Evolutionary conservation across 1,140 invertebrate genomes (phyloP), one percentile per base, ranked within the genome.

Genomic region (Saccostrea echinata): DNA sequence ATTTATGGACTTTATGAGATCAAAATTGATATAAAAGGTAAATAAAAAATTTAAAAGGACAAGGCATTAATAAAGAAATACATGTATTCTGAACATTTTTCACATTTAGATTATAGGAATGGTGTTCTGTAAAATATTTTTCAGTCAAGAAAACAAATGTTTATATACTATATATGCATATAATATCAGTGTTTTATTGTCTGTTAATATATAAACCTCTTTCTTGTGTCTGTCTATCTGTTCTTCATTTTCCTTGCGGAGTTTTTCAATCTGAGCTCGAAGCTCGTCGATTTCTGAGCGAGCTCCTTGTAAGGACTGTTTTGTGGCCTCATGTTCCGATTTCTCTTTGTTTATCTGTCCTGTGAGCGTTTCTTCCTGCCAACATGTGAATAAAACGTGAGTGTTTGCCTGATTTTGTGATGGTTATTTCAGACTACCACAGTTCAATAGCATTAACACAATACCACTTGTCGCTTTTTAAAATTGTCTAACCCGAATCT

Each of bases 291-390:
- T 18, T 64, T 89, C 71, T 81, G 35, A 30, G 16, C 81, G 55
- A 16, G 87, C 68, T 3, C 35, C 30, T 11, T 87, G 35, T 33
- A 88, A 57, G 0, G 84, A 55, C 27, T 84, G 43, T 16, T 81
- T 51, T 9, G 88, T 91, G 21, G n/a, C 33, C 35, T 84, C 64
- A 84, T 91, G 88, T 52, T 64, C 57, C 9, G 13, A 24, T 52
- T 85, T 76, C 81, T 89, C 90, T 61, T 89, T 57, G 18, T 86
- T n/a, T 21, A 91, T 61, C 71, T 81, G n/a, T 61, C 80, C 82
- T 33, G 85, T 91, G 55, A 88, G 84, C 11, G 55, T 61, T 33
- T 81, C 87, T 53, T 89, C 90, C 90, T 91, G 84, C 68, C 71
- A 82, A 71, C 27, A 76, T 33, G 68, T 33, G 9, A 64, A 33